phyloP scores from a whole-genome alignment of 2,888 invertebrate species.

The Drosophila borealis region DNA sequence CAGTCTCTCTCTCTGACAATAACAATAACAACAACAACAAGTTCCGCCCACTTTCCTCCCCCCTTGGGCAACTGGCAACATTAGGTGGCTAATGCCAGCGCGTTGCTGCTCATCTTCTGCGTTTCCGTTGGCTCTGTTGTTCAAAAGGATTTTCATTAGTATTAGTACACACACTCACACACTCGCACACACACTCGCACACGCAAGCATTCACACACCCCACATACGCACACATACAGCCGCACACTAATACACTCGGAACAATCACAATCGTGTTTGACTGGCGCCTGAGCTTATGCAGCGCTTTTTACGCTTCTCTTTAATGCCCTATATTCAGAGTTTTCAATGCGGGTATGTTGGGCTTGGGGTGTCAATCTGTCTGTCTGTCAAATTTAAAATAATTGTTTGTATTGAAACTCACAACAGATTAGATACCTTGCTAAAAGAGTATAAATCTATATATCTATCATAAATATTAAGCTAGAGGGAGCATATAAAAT shows the following conservation, averaged over 20 bases:
- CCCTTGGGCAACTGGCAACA: background rate
- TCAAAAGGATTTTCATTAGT: slow-evolving; percentile 65
- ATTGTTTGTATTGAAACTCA: no score
- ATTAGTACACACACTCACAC: slow-evolving; percentile 50
- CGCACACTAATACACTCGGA: slow-evolving; percentile 40
- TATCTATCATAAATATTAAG: no score
- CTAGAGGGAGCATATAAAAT: no score
- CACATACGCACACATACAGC: slow-evolving; percentile 6
- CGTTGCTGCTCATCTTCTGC: slow-evolving; percentile 47
- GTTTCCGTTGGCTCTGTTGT: slow-evolving; percentile 46
- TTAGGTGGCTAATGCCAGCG: slow-evolving; percentile 30
- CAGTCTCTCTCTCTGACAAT: slow-evolving; percentile 8
- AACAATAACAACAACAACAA: slow-evolving; percentile 5
- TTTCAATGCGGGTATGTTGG: background rate
- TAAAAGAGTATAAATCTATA: no score
- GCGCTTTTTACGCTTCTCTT: slow-evolving; percentile 45
- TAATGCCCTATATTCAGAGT: slow-evolving; percentile 1
- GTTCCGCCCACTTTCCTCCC: background rate
- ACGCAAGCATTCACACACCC: slow-evolving; percentile 4
- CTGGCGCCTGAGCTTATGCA: slow-evolving; percentile 56
- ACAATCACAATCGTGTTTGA: slow-evolving; percentile 51
- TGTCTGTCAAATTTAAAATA: no score
- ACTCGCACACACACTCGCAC: background rate
- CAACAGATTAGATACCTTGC: no score
- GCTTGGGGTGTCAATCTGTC: background rate